Conservation (phyloP, 2,113 vertebrate genomes). For the Petroica traversi region DNA sequence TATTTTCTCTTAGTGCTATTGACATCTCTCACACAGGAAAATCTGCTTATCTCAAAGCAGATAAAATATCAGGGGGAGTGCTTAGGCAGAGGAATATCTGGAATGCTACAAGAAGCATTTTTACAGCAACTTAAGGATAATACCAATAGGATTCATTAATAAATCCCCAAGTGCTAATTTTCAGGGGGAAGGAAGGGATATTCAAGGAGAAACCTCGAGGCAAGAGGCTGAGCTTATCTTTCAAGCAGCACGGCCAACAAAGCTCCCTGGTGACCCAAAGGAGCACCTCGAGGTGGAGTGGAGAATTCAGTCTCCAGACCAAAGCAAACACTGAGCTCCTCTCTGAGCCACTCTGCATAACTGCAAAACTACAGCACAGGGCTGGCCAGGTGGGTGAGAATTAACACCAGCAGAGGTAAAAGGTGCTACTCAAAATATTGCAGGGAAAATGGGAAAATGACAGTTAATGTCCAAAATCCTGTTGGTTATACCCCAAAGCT, state of each 20-base stretch:
- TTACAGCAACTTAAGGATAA: background rate
- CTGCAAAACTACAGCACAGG: background rate
- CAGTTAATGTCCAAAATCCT: background rate
- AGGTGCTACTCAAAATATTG: background rate
- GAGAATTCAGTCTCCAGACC: background rate
- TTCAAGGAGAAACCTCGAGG: background rate
- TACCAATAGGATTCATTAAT: background rate
- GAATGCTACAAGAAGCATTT: background rate
- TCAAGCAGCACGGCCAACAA: background rate
- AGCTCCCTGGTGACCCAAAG: background rate
- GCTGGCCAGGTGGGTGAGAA: background rate
- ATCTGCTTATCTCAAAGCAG: background rate
- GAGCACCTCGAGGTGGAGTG: background rate
- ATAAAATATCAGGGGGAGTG: background rate
- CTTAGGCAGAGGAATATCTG: background rate
- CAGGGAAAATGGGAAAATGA: accelerated
- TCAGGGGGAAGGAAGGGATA: background rate
- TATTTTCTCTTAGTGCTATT: background rate
- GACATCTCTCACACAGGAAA: background rate
- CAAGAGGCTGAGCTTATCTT: background rate
- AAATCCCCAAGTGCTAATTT: background rate
- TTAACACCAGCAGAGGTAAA: background rate
- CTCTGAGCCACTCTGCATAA: background rate
- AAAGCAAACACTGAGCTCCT: background rate
- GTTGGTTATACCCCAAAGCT: background rate